Percentiles rank a stretch among this genome's conserved stretches.
phyloP scores from a whole-genome alignment of 2,113 vertebrate genomes.

The Poeciliopsis retropinna region DNA sequence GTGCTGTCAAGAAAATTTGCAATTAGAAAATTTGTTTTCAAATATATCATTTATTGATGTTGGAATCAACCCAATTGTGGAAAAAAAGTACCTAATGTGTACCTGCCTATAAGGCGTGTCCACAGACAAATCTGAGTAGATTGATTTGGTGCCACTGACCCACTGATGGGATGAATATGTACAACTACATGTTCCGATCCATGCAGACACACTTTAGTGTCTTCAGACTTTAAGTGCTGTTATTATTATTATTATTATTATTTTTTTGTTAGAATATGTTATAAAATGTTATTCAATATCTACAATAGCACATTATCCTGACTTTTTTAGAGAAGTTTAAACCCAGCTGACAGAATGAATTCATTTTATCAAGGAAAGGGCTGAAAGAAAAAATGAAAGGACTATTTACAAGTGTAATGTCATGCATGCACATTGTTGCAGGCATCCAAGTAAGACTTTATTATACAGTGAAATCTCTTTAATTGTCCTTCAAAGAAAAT shows the following conservation, averaged over 20 bases:
- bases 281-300: neutral
- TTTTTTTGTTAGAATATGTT: neutral
- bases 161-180: neutral
- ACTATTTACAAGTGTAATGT: slow-evolving; percentile 15
- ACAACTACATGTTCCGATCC: neutral
- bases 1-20: no score
- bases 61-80: no score
- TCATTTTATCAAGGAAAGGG: slow-evolving; percentile 12
- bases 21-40: no score
- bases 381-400: neutral
- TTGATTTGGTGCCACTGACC: neutral
- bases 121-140: no score
- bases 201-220: neutral
- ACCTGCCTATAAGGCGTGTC: neutral
- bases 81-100: neutral
- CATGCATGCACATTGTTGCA: slow-evolving; percentile 1
- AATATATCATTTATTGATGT: no score
- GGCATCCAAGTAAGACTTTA: neutral
- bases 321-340: slow-evolving; percentile 15
- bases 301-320: neutral
- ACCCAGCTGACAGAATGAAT: neutral
- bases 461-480: neutral
- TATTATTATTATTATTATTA: no score
- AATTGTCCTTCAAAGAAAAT: neutral
- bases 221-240: neutral